Base-by-base conservation (phyloP, 2,797 vertebrate species). In the Microctenopoma steveboyesi region DNA sequence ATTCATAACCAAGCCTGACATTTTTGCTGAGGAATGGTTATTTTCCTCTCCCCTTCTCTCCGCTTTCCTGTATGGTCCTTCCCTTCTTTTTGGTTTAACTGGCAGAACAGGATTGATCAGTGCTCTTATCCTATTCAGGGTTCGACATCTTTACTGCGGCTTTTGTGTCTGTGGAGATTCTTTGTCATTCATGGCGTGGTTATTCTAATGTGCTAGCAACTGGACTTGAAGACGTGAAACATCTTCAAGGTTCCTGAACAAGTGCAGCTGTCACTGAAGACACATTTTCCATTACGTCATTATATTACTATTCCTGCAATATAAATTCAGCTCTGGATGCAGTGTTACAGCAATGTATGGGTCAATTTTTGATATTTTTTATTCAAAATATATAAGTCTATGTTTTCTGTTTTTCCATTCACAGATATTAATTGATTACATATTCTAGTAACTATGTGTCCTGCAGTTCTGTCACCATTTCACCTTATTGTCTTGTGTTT, bases 1-100 rank as follows among this genome's bases (percentile, higher is more conserved):
- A 91, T 82, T 90, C 82, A 92, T 90, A 88, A 88, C 84, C 69
- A 47, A 82, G 83, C 64, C 58, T 85, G 85, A 85, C 85, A 85
- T 88, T 91, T 91, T 90, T 91, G 84, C 86, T 92, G 87, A 91
- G 85, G 79, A 88, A 80, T 79, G 71, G 84, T 85, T 84, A 87
- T 89, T 84, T 78, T 66, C 73, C 64, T 77, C 69, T 58, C 61
- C 58, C 59, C 50, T 60, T 74, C 72, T 72, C 69, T 88, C 59
- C 72, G 72, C 75, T 85, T 85, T 79, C 62, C 74, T 79, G 83
- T 76, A 74, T 69, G 56, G 57, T 69, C 69, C 49, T 46, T 69
- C 64, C 82, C 50, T 70, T 60, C 37, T 57, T 81, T 84, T 74
- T 60, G 37, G 69, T 84, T 83, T 88, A 88, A 90, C 80, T 85